Percentiles rank a stretch among this genome's conserved stretches.
phyloP scores from a whole-genome alignment of 2,113 vertebrate genomes.

The Pyrgilauda ruficollis region DNA sequence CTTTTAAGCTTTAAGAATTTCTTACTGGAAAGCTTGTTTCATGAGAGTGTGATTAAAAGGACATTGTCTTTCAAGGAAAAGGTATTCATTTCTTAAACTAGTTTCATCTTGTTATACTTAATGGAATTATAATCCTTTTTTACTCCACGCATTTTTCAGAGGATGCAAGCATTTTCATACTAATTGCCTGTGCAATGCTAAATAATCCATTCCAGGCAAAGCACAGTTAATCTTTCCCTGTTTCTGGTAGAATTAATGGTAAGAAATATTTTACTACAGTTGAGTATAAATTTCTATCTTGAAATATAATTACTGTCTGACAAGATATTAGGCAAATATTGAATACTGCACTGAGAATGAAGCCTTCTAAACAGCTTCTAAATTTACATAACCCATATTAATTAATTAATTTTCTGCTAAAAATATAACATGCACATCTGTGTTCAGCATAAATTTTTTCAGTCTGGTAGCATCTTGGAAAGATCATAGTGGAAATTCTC shows the following conservation, averaged over 20 bases:
- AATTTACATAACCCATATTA: conserved; percentile 34
- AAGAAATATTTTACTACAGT: conserved; percentile 40
- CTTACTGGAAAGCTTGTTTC: not conserved
- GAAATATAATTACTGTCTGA: conserved; percentile 52
- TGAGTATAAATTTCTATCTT: conserved; percentile 48
- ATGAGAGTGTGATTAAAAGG: not conserved
- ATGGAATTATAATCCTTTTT: conserved; percentile 19
- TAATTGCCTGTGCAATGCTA: conserved; percentile 17
- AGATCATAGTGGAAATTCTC: not conserved
- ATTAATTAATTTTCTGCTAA: conserved; percentile 38
- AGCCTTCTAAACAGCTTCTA: conserved; percentile 19
- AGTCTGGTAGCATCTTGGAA: not conserved
- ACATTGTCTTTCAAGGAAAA: conserved; percentile 26
- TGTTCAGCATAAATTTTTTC: not conserved
- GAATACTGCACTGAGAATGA: conserved; percentile 28
- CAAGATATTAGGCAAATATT: conserved; percentile 64
- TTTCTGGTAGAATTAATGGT: conserved; percentile 56
- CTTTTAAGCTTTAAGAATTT: not conserved
- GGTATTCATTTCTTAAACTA: not conserved
- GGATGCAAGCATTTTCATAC: conserved; percentile 1
- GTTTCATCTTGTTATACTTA: not conserved
- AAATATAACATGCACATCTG: not conserved
- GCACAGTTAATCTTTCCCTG: conserved; percentile 28
- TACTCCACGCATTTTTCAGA: not conserved
- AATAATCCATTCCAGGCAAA: conserved; percentile 36